Base-by-base conservation (phyloP, 2,797 vertebrate species). In the Tarsius wallacei region DNA sequence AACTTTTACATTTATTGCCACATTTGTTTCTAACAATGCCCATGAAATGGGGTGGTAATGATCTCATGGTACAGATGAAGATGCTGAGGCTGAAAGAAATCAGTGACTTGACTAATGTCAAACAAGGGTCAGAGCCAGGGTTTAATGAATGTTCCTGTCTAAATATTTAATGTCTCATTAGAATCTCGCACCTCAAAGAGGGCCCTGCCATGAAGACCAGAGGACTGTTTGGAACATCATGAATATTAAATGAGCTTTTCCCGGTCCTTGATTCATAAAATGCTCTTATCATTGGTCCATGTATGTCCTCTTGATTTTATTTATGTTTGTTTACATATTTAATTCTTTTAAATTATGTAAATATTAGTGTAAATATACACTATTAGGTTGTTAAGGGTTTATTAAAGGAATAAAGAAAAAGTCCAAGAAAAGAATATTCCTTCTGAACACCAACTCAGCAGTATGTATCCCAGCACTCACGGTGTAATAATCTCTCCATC, bases 401-500 rank as follows among this genome's bases (percentile, higher is more conserved):
- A 89, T 61, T 81, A 76, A 93, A 31, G 28, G 36, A 77, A 61
- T 68, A 76, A 92, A 94, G 51, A n/a, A n/a, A n/a, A n/a, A 74
- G 6, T 71, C 42, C 49, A 63, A 4, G 13, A 89, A 61, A 89
- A 19, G 5, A 76, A 47, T 12, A 17, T 33, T 64, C n/a, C 47
- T 61, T 66, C 73, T 33, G 16, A 76, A 81, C 15, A 49, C 13
- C 63, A 71, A 7, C 42, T 80, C 61, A 66, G 21, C 9, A 5
- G n/a, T 10, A 33, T 2, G 17, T 16, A 57, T 11, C 28, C 42
- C 28, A 73, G 31, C 5, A 42, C 8, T 51, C 77, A 61, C n/a
- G 21, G 13, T 13, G 15, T 84, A 51, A 55, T 19, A 42, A 36
- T 51, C 47, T n/a, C 53, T 76, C 63, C 7, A 78, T 74, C 24